These are phyloP conservation scores for Antennarius striatus DNA, from an alignment of 2,113 vertebrate species.

Conservation along the genomic window DNA sequence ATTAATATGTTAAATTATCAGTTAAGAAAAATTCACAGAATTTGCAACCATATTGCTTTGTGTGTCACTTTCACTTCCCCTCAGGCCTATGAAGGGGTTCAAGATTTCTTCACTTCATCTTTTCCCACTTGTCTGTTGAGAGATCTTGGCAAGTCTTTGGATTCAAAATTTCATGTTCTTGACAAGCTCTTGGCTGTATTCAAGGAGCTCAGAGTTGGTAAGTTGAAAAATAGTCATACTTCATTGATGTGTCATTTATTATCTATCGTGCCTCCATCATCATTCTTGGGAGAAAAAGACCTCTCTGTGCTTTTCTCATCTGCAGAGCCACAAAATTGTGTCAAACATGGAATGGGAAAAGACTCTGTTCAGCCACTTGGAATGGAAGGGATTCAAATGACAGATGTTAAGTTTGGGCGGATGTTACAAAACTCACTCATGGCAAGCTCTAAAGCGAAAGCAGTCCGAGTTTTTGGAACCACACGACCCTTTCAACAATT, in stretches of 20 bases:
- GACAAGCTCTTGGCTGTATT: conserved; percentile 45
- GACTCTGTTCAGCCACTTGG: conserved; percentile 3
- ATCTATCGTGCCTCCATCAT: neutral
- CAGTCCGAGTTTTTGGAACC: conserved; percentile 51
- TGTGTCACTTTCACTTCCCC: neutral
- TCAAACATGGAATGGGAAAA: conserved; percentile 12
- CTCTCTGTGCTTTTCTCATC: neutral
- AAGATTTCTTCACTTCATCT: conserved; percentile 46
- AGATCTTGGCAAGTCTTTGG: conserved; percentile 40
- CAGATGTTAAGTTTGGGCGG: conserved; percentile 56
- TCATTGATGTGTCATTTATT: neutral
- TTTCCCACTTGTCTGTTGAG: conserved; percentile 23
- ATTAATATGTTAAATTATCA: neutral
- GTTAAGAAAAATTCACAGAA: neutral
- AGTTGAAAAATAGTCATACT: neutral
- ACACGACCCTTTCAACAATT: conserved; percentile 29
- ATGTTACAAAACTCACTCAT: conserved; percentile 58
- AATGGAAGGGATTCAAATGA: conserved; percentile 11
- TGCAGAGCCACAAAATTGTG: conserved; percentile 38
- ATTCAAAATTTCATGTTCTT: conserved; percentile 52
- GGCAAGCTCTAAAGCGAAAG: conserved; percentile 49
- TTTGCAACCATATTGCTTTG: too few species aligned
- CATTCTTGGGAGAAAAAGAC: neutral
- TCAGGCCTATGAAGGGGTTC: conserved; percentile 64
- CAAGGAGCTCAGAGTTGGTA: conserved; percentile 52